A percentile compares a stretch with the other conserved stretches of the same genome.
Conservation (phyloP, 2,113 vertebrate species). For the Zeus faber region DNA sequence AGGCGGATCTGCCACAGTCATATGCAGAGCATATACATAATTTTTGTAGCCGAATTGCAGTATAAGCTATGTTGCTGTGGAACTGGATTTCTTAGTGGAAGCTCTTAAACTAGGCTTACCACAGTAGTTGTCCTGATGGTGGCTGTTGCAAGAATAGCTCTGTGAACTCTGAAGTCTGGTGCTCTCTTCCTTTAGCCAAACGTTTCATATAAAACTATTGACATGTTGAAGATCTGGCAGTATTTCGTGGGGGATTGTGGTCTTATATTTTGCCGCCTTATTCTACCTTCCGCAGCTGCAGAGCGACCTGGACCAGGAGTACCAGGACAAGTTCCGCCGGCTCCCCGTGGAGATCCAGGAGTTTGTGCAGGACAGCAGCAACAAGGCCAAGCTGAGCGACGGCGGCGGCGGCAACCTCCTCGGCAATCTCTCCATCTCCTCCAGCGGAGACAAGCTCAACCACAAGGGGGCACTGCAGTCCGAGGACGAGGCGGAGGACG, state of each 20-base stretch:
- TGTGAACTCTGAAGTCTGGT: too few species aligned
- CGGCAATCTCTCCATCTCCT: constrained; percentile 60
- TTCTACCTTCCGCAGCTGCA: constrained; percentile 80
- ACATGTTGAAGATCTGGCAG: too few species aligned
- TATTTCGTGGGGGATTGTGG: background rate
- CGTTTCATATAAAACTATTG: too few species aligned
- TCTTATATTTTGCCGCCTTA: constrained; percentile 1
- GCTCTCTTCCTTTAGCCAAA: too few species aligned
- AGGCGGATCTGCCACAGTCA: too few species aligned
- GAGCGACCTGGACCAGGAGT: constrained; percentile 94
- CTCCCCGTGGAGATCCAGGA: constrained; percentile 96
- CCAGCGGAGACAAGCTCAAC: constrained; percentile 80
- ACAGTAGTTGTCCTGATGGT: too few species aligned
- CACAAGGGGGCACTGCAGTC: constrained; percentile 80
- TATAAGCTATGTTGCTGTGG: too few species aligned
- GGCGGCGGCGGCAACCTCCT: constrained; percentile 75
- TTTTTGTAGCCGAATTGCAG: too few species aligned
- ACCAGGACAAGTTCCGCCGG: constrained; percentile 97
- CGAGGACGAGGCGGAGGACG: constrained; percentile 83
- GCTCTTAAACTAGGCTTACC: too few species aligned
- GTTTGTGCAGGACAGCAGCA: constrained; percentile 95
- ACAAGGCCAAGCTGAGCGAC: constrained; percentile 80
- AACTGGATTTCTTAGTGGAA: too few species aligned
- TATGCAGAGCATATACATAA: too few species aligned
- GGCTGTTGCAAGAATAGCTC: too few species aligned